Percentiles rank a stretch among this genome's conserved stretches.
phyloP scores from a whole-genome alignment of 2,888 invertebrate species.

The Drosophila helvetica region DNA sequence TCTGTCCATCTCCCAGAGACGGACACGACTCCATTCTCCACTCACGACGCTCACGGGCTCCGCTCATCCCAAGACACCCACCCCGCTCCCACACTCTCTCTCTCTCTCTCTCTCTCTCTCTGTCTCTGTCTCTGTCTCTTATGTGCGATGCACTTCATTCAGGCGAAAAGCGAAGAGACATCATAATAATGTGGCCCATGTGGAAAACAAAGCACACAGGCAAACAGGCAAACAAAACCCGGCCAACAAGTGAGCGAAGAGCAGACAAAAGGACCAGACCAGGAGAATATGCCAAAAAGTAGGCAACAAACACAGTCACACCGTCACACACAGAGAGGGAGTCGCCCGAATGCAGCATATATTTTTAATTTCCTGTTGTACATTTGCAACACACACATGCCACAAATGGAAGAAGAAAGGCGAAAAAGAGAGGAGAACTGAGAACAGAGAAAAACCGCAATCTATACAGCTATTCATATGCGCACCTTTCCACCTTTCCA shows the following conservation, averaged over 20 bases:
- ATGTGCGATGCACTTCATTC: slow-evolving; percentile 51
- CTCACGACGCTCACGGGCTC: background rate
- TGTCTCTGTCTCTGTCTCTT: slow-evolving; percentile 15
- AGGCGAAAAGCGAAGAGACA: slow-evolving; percentile 48
- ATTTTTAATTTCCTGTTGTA: slow-evolving; percentile 61
- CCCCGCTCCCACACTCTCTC: background rate
- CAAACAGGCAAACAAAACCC: slow-evolving; percentile 38
- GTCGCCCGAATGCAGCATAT: slow-evolving; percentile 35
- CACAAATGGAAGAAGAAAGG: background rate
- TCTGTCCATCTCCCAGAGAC: too few relatives aligned
- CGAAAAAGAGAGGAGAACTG: background rate
- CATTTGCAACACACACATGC: slow-evolving; percentile 11
- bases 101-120: background rate
- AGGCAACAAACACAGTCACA: slow-evolving; percentile 35
- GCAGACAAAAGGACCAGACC: slow-evolving; percentile 26
- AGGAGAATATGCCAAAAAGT: slow-evolving; percentile 36
- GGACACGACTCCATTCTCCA: too few relatives aligned
- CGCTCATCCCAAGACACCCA: slow-evolving; percentile 17
- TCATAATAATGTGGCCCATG: slow-evolving; percentile 54
- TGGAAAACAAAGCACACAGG: slow-evolving; percentile 53
- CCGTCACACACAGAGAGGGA: slow-evolving; percentile 8
- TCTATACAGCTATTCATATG: background rate
- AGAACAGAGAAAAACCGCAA: slow-evolving; percentile 10
- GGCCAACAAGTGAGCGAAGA: slow-evolving; percentile 42
- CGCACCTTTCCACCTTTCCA: background rate